Evolutionary conservation across 2,888 invertebrate species (phyloP).

Genomic region (Ophion costatus): DNA sequence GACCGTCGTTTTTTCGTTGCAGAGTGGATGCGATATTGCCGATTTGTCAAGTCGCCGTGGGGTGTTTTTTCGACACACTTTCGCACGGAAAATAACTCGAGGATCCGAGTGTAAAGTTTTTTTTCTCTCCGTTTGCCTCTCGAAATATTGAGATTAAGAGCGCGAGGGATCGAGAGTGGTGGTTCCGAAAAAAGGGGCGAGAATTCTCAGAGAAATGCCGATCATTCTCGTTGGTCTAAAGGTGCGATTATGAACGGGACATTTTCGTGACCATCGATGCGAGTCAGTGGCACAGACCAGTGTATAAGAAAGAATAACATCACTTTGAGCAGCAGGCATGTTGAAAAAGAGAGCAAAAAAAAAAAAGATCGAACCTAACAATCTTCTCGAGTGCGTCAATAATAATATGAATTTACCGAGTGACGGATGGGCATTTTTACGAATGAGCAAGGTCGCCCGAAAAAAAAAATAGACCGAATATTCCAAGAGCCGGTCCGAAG

Average conservation of each 20-base stretch:
- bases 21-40: neutral
- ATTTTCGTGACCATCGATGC: neutral
- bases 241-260: neutral
- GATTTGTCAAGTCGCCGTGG: too few relatives aligned
- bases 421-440: conserved; percentile 36
- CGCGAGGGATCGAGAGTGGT: too few relatives aligned
- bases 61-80: too few relatives aligned
- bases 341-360: neutral
- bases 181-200: neutral
- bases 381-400: conserved; percentile 43
- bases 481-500: neutral
- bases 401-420: conserved; percentile 48
- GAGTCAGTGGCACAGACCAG: neutral
- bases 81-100: too few relatives aligned
- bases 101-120: too few relatives aligned
- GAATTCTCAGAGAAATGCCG: neutral
- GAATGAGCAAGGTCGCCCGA: conserved; percentile 43
- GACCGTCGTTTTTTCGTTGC: neutral
- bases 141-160: neutral
- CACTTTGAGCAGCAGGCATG: neutral
- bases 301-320: neutral
- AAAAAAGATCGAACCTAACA: conserved; percentile 6
- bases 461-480: neutral
- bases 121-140: neutral
- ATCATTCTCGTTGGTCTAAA: neutral